These are phyloP conservation scores for Copsychus sechellarum DNA, from an alignment of 2,113 vertebrate genomes.

Conservation along the genomic window DNA sequence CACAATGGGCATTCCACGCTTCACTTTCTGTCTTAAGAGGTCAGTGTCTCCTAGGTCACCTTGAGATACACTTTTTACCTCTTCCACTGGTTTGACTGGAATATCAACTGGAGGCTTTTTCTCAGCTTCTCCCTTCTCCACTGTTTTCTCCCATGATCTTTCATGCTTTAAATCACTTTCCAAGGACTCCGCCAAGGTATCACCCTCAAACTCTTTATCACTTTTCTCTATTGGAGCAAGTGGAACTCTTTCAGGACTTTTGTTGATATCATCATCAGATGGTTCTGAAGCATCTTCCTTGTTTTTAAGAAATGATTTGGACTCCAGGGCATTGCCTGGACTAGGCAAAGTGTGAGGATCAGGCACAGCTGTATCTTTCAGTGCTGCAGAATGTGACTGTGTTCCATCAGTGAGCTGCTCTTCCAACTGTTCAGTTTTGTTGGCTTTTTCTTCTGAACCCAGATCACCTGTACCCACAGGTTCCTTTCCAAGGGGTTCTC, in stretches of 20 bases:
- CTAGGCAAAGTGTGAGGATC: background rate
- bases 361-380: background rate
- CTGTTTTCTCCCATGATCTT: background rate
- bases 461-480: background rate
- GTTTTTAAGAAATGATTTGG: background rate
- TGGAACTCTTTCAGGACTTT: background rate
- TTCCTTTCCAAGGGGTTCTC: background rate
- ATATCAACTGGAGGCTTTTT: background rate
- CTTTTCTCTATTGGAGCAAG: constrained; percentile 1
- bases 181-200: background rate
- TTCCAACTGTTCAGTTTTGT: background rate
- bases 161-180: background rate
- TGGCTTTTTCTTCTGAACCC: background rate
- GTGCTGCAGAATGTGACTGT: background rate
- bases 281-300: background rate
- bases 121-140: background rate
- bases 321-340: background rate
- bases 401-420: background rate
- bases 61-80: background rate
- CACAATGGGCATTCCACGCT: background rate
- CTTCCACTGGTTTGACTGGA: background rate
- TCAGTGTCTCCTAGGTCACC: background rate
- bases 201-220: background rate
- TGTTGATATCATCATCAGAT: background rate
- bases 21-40: background rate